A percentile compares a stretch with the other conserved stretches of the same genome.
Evolutionary conservation across 2,888 invertebrate genomes (phyloP).

Genomic region (Ceraclea dissimilis): DNA sequence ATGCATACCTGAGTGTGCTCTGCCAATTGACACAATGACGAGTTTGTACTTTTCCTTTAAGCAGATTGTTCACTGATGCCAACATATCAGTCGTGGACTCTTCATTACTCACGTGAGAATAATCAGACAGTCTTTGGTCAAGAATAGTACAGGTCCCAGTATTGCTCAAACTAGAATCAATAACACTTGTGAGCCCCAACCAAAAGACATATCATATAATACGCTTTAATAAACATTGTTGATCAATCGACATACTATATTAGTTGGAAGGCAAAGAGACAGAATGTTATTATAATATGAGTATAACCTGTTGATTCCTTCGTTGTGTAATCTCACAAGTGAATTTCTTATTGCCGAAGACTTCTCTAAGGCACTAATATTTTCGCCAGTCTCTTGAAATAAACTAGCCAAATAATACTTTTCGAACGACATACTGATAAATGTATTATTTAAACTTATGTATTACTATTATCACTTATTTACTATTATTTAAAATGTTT

Average conservation of each 20-base stretch:
- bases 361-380: slow-evolving; percentile 8
- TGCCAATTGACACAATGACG: slow-evolving; percentile 21
- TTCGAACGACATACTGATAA: slow-evolving; percentile 22
- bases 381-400: slow-evolving; percentile 11
- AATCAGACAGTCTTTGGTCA: slow-evolving; percentile 14
- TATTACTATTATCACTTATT: too few relatives aligned
- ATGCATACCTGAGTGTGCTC: slow-evolving; percentile 17
- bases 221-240: too few relatives aligned
- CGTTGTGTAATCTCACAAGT: slow-evolving; percentile 10
- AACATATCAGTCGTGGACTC: slow-evolving; percentile 9
- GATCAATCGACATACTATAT: too few relatives aligned
- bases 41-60: slow-evolving; percentile 21
- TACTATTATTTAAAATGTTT: too few relatives aligned
- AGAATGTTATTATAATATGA: neutral
- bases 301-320: slow-evolving; percentile 16
- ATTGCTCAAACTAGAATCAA: slow-evolving; percentile 20
- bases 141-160: slow-evolving; percentile 16
- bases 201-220: too few relatives aligned
- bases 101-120: slow-evolving; percentile 16
- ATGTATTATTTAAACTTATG: too few relatives aligned
- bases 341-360: slow-evolving; percentile 18
- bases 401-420: slow-evolving; percentile 11
- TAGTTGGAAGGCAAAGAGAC: too few relatives aligned
- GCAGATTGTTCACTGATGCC: slow-evolving; percentile 13
- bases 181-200: too few relatives aligned